Conservation (phyloP, 2,888 invertebrate species). For the Cerceris rybyensis region DNA sequence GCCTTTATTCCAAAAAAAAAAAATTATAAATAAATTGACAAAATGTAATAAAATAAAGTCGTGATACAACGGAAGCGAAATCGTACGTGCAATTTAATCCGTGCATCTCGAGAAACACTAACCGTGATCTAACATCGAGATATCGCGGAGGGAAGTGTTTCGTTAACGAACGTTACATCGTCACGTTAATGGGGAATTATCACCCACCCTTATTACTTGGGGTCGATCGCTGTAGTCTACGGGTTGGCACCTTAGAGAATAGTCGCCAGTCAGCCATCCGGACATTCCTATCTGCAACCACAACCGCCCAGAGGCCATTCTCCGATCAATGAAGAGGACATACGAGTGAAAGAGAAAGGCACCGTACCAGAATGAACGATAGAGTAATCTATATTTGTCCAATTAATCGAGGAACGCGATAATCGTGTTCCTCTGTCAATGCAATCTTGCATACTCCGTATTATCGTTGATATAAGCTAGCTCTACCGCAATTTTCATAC, state of each 20-base stretch:
- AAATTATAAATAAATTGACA: background rate
- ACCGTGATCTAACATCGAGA: background rate
- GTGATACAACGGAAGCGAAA: background rate
- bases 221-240: conserved; percentile 97
- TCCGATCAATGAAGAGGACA: conserved; percentile 67
- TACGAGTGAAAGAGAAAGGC: conserved; percentile 17
- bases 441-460: too few relatives aligned
- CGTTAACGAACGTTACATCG: conserved; percentile 21
- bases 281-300: conserved; percentile 92
- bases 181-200: conserved; percentile 56
- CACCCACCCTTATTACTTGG: conserved; percentile 94
- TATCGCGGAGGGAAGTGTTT: conserved; percentile 4
- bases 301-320: conserved; percentile 79
- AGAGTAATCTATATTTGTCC: too few relatives aligned
- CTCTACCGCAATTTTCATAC: too few relatives aligned
- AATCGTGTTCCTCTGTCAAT: too few relatives aligned
- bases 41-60: background rate
- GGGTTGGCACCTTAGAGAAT: conserved; percentile 97
- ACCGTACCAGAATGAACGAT: background rate
- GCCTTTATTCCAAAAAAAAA: background rate
- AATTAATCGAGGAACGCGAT: too few relatives aligned
- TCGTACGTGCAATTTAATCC: background rate
- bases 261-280: conserved; percentile 97
- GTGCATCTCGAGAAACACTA: background rate
- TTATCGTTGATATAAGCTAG: too few relatives aligned